phyloP scores from a whole-genome alignment of 2,113 vertebrate genomes.

The Mesoclemmys tuberculata region DNA sequence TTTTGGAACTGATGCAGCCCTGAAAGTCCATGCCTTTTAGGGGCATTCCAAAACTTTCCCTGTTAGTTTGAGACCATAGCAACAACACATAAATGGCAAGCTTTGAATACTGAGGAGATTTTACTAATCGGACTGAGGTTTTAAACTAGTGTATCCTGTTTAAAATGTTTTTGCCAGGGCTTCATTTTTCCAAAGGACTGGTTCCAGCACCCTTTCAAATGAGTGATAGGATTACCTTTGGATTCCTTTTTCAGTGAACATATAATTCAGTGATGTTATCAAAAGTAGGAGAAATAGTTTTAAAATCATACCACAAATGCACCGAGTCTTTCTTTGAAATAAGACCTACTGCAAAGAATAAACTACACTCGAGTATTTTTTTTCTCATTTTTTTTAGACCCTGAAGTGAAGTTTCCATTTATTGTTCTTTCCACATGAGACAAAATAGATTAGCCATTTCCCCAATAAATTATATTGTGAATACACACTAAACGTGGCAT shows the following conservation, averaged over 20 bases:
- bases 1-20: constrained; percentile 34
- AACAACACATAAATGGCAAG: constrained; percentile 54
- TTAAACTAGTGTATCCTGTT: constrained; percentile 14
- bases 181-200: constrained; percentile 25
- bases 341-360: not conserved
- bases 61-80: constrained; percentile 60
- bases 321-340: not conserved
- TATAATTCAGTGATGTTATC: not conserved
- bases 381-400: not conserved
- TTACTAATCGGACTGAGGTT: constrained; percentile 46
- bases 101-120: constrained; percentile 55
- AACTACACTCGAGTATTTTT: not conserved
- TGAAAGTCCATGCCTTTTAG: constrained; percentile 7
- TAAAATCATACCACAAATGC: not conserved
- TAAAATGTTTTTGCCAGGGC: constrained; percentile 13
- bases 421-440: not conserved
- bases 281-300: not conserved
- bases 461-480: not conserved
- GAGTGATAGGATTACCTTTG: not conserved
- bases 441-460: not conserved
- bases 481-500: not conserved
- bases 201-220: constrained; percentile 26
- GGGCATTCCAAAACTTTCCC: constrained; percentile 52
- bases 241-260: constrained; percentile 12
- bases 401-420: not conserved